A percentile compares a stretch with the other conserved stretches of the same genome.
These are phyloP conservation scores for Callipepla squamata DNA, from an alignment of 2,113 vertebrate species.

Conservation along the genomic window DNA sequence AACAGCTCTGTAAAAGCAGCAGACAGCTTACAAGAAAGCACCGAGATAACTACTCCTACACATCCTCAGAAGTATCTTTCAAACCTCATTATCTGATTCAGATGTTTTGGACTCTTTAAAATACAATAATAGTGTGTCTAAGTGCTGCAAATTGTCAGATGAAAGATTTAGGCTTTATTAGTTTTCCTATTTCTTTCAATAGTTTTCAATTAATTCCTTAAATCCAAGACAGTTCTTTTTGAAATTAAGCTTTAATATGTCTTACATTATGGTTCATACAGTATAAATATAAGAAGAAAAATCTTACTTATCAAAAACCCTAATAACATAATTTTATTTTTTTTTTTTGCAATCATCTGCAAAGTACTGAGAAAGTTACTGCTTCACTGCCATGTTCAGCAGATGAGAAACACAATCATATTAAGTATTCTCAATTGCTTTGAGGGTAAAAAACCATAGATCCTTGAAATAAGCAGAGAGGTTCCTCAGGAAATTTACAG, in stretches of 20 bases:
- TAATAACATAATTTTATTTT: not conserved
- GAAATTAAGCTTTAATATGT: not conserved
- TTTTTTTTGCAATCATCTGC: not conserved
- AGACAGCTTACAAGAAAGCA: not conserved
- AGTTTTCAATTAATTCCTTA: not conserved
- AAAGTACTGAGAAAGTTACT: not conserved
- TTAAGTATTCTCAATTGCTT: not conserved
- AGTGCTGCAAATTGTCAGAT: constrained; percentile 19
- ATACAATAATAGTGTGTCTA: not conserved
- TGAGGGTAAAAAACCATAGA: not conserved
- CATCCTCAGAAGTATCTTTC: constrained; percentile 17
- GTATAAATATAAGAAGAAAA: not conserved
- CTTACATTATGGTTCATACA: not conserved
- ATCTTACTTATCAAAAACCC: not conserved
- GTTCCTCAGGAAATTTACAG: not conserved
- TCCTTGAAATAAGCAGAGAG: not conserved
- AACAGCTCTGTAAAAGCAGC: not conserved
- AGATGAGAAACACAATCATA: not conserved
- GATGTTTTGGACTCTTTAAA: constrained; percentile 8
- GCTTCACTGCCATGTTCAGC: not conserved
- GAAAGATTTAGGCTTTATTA: not conserved
- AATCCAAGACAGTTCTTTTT: not conserved
- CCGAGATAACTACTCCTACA: constrained; percentile 35
- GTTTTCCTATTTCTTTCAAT: not conserved
- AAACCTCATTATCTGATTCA: constrained; percentile 23